These are phyloP conservation scores for Onychostoma macrolepis DNA, from an alignment of 2,113 vertebrate species.

Conservation along the genomic window DNA sequence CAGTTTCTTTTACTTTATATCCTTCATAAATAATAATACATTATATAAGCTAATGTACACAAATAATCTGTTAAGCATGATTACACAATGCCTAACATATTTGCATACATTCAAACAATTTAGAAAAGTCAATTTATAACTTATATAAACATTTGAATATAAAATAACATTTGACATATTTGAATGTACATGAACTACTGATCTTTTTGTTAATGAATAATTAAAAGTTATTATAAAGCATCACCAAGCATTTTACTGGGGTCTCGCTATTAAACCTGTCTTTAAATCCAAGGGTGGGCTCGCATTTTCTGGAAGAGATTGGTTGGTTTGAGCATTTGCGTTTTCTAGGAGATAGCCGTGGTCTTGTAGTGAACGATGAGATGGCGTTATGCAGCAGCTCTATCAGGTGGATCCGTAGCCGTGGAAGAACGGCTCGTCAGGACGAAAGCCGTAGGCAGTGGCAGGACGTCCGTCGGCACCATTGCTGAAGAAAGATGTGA, in stretches of 20 bases:
- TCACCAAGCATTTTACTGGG: background rate
- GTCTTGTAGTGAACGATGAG: background rate
- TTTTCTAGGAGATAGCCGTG: background rate
- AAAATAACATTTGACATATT: background rate
- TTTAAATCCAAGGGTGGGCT: constrained; percentile 19
- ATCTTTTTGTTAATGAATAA: background rate
- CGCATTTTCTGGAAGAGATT: background rate
- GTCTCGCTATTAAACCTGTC: background rate
- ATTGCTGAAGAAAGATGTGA: constrained; percentile 70
- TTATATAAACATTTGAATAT: background rate
- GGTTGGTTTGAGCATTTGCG: background rate
- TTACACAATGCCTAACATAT: background rate
- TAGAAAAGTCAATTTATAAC: background rate
- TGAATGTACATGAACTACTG: background rate
- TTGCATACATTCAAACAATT: background rate
- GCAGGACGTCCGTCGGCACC: constrained; percentile 82
- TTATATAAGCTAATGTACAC: background rate
- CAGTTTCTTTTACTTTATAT: background rate
- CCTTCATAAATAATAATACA: background rate
- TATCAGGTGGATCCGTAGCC: constrained; percentile 76
- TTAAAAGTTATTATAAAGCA: background rate
- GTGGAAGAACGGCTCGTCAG: constrained; percentile 88
- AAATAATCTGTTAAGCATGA: background rate
- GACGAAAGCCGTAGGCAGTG: constrained; percentile 90
- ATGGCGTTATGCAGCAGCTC: background rate